A percentile compares a stretch with the other conserved stretches of the same genome.
Conservation (phyloP, 2,113 vertebrate genomes). For the Xiphophorus maculatus region DNA sequence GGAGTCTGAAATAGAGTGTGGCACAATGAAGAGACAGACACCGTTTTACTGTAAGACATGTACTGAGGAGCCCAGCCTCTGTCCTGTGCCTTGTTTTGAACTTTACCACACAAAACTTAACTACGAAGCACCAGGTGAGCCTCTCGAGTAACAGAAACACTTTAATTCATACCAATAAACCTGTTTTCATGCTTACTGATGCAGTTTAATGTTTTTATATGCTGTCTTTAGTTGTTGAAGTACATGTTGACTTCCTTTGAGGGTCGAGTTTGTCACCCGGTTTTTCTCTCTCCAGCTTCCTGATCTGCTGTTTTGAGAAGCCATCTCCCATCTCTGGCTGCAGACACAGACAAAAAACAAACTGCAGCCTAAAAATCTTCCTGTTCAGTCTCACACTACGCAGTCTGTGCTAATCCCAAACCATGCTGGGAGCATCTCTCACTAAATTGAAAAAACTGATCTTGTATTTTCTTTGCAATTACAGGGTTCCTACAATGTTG, state of each 20-base stretch:
- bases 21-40: constrained; percentile 23
- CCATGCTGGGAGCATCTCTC: not conserved
- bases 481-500: not conserved
- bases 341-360: not conserved
- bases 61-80: constrained; percentile 68
- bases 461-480: not conserved
- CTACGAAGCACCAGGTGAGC: constrained; percentile 66
- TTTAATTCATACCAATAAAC: not conserved
- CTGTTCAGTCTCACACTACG: constrained; percentile 7
- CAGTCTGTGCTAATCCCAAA: not conserved
- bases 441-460: not conserved
- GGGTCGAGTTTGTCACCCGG: constrained; percentile 62
- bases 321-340: not conserved
- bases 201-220: not conserved
- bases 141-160: constrained; percentile 1
- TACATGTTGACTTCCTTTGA: constrained; percentile 39
- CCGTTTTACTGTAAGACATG: constrained; percentile 71
- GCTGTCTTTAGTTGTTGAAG: not conserved
- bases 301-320: constrained; percentile 39
- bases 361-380: not conserved
- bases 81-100: constrained; percentile 75
- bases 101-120: constrained; percentile 71
- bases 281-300: constrained; percentile 68
- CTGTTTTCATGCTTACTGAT: not conserved
- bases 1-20: constrained; percentile 16